Conservation (phyloP, 1,140 invertebrate species). For the Aphelinus certus region DNA sequence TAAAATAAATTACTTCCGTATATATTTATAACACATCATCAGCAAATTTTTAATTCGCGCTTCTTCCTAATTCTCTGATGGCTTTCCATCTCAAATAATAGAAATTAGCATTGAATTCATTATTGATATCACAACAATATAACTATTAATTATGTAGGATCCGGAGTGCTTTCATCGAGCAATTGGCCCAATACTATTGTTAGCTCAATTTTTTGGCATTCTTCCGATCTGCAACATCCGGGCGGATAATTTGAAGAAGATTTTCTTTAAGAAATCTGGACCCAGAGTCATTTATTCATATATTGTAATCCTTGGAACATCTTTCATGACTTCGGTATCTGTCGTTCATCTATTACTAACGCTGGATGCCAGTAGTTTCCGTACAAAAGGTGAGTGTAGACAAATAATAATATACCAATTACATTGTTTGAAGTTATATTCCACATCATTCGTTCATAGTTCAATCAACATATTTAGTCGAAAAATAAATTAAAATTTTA, state of each 20-base stretch:
- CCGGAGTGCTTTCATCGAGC: constrained; percentile 57
- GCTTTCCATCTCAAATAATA: too few species aligned
- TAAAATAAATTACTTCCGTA: too few species aligned
- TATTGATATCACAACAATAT: too few species aligned
- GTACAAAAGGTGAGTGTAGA: constrained; percentile 50
- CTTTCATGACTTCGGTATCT: constrained; percentile 49
- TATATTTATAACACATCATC: too few species aligned
- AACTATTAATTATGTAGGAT: constrained; percentile 44
- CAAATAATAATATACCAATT: too few species aligned
- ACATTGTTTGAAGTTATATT: too few species aligned
- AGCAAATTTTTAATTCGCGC: too few species aligned
- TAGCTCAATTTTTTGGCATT: constrained; percentile 60
- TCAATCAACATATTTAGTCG: too few species aligned
- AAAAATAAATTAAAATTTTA: too few species aligned
- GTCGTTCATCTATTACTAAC: constrained; percentile 57
- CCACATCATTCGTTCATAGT: too few species aligned
- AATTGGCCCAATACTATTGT: constrained; percentile 48
- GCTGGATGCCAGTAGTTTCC: constrained; percentile 51
- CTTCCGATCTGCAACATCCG: constrained; percentile 54
- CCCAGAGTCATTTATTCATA: constrained; percentile 48
- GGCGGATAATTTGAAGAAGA: constrained; percentile 42
- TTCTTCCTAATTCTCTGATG: too few species aligned
- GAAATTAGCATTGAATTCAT: too few species aligned
- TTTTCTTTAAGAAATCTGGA: constrained; percentile 48
- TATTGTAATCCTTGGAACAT: constrained; percentile 40